These are phyloP conservation scores for Mayetiola destructor DNA, from an alignment of 2,888 invertebrate genomes.

Conservation along the genomic window DNA sequence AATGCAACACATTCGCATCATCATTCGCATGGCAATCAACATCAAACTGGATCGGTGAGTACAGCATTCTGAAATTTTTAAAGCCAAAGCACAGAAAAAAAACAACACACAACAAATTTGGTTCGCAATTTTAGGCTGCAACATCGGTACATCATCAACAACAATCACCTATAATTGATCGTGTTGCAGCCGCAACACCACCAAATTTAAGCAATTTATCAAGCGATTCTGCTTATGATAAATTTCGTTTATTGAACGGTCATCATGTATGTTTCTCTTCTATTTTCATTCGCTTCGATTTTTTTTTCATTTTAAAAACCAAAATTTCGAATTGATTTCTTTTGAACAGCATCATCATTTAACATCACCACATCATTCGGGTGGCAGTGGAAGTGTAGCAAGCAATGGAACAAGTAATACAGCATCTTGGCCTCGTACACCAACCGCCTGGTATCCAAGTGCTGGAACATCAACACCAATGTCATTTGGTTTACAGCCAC, in stretches of 20 bases:
- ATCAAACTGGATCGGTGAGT: too few species aligned
- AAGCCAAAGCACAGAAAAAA: not conserved
- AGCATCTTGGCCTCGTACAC: conserved; percentile 12
- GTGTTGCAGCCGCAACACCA: conserved; percentile 1
- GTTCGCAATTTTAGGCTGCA: not conserved
- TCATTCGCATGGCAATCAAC: not conserved
- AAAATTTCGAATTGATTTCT: not conserved
- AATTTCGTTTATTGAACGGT: conserved; percentile 87
- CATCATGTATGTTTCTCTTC: conserved; percentile 33
- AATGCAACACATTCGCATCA: not conserved
- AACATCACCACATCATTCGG: conserved; percentile 14
- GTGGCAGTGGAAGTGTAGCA: conserved; percentile 11
- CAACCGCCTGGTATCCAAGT: conserved; percentile 62
- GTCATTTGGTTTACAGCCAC: conserved; percentile 22
- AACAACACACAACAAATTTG: not conserved
- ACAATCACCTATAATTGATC: conserved; percentile 2
- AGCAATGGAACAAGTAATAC: conserved; percentile 12
- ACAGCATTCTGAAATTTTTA: too few species aligned
- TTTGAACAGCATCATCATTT: conserved; percentile 16
- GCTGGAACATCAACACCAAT: conserved; percentile 38
- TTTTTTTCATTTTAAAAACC: not conserved
- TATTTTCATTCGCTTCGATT: not conserved
- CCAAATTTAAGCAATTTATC: conserved; percentile 9
- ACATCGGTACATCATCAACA: conserved; percentile 4
- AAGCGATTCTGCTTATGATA: conserved; percentile 86